Conservation (phyloP, 1,140 invertebrate genomes). For the Microplitis demolitor region DNA sequence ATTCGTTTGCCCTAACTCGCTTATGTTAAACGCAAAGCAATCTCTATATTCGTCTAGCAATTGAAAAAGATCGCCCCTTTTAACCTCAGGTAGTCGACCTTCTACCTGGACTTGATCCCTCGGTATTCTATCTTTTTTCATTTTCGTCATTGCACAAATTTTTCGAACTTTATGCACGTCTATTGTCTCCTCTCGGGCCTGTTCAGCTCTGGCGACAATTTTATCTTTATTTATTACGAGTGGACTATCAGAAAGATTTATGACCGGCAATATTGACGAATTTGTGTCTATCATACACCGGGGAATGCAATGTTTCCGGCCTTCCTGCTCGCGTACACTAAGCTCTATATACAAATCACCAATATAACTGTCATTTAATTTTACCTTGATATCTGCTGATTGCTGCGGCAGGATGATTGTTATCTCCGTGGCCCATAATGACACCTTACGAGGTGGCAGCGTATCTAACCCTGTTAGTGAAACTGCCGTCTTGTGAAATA, state of each 20-base stretch:
- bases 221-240: slow-evolving; percentile 1
- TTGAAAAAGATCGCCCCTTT: slow-evolving; percentile 10
- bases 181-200: neutral
- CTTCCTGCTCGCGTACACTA: slow-evolving; percentile 21
- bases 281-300: neutral
- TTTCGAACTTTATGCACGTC: neutral
- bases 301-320: neutral
- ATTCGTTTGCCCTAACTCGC: slow-evolving; percentile 29
- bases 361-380: slow-evolving; percentile 13
- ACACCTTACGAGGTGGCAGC: slow-evolving; percentile 20
- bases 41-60: slow-evolving; percentile 27
- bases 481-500: too few relatives aligned
- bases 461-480: slow-evolving; percentile 22
- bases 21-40: slow-evolving; percentile 30
- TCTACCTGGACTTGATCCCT: slow-evolving; percentile 18
- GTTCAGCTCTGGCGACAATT: slow-evolving; percentile 8
- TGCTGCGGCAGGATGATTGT: slow-evolving; percentile 21
- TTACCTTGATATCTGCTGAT: slow-evolving; percentile 24
- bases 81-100: neutral
- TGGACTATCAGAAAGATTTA: slow-evolving; percentile 24
- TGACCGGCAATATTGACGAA: slow-evolving; percentile 2
- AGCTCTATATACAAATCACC: slow-evolving; percentile 28
- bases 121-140: neutral
- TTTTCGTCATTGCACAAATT: neutral
- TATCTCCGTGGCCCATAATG: slow-evolving; percentile 14